phyloP scores from a whole-genome alignment of 2,797 vertebrate genomes.

The Cossypha polioptera region DNA sequence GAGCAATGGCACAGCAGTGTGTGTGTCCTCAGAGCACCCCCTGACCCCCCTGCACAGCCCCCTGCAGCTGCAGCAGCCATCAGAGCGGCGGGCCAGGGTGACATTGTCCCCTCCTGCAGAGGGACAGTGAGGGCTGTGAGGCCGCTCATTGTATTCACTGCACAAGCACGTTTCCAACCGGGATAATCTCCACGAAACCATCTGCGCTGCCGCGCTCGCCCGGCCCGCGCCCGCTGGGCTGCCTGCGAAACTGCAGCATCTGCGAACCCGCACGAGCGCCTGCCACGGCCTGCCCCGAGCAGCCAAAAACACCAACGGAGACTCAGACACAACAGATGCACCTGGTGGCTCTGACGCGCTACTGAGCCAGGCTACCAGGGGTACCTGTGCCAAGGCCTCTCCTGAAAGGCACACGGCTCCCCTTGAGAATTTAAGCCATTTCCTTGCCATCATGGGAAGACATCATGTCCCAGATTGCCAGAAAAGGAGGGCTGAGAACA shows the following conservation, averaged over 20 bases:
- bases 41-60: background rate
- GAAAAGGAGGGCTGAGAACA: background rate
- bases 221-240: conserved; percentile 46
- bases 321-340: conserved; percentile 60
- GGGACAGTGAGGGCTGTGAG: conserved; percentile 1
- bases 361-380: background rate
- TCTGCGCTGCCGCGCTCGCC: conserved; percentile 72
- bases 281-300: background rate
- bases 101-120: conserved; percentile 73
- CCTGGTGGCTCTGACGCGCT: background rate
- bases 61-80: background rate
- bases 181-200: conserved; percentile 86
- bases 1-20: background rate
- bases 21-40: background rate
- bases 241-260: conserved; percentile 44
- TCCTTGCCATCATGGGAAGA: background rate
- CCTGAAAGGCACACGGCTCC: background rate
- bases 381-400: background rate
- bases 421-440: background rate
- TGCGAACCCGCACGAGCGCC: conserved; percentile 26
- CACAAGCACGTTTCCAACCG: conserved; percentile 78
- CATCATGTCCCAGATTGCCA: background rate
- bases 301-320: background rate
- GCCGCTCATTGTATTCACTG: conserved; percentile 57
- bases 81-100: conserved; percentile 52